Base-by-base conservation (phyloP, 1,140 invertebrate genomes). In the Heliconius eleuchia region DNA sequence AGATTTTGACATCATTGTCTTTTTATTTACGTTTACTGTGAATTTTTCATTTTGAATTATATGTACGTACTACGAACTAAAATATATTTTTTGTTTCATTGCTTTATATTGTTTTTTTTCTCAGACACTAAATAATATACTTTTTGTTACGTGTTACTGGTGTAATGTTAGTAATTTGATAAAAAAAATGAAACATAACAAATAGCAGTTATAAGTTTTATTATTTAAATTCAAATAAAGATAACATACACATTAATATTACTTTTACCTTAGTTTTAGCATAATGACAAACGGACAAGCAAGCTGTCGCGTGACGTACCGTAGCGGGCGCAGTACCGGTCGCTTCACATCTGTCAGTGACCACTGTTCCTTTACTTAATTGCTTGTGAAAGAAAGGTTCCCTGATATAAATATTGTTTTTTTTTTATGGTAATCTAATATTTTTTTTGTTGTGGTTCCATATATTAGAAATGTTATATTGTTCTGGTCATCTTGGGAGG, bases 291-390 rank as follows among this genome's bases (percentile, higher is more conserved):
- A 92, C 91, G 89, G 88, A 70, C 74, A 66, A 73, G 46, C 90
- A 88, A 89, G 86, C 89, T 92, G 91, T 88, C 88, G 87, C 81
- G 88, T 91, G 85, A 78, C 83, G 79, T 91, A 91, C 90, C 60
- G 60, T 66, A 66, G 60, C 60, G 60, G 60, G 60, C 13, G 27
- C 60, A 27, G 27, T 66, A 66, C 60, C 88, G 87, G 86, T 81
- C 86, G 85, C 60, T 39, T 71, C 77, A 83, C 89, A 91, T 88
- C 87, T 90, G 89, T 84, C 76, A 73, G 73, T 82, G 82, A 83
- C 77, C 75, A 71, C 71, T 76, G 71, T 77, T 74, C 79, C 42
- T 76, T 66, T 66, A n/a, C 60, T 66, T 66, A 66, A 66, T 66
- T 66, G 60, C 60, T 66, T 66, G 27, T 30, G 27, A 66, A 66